These are phyloP conservation scores for Hozukius guyotensis DNA, from an alignment of 2,797 vertebrate genomes.

Conservation along the genomic window DNA sequence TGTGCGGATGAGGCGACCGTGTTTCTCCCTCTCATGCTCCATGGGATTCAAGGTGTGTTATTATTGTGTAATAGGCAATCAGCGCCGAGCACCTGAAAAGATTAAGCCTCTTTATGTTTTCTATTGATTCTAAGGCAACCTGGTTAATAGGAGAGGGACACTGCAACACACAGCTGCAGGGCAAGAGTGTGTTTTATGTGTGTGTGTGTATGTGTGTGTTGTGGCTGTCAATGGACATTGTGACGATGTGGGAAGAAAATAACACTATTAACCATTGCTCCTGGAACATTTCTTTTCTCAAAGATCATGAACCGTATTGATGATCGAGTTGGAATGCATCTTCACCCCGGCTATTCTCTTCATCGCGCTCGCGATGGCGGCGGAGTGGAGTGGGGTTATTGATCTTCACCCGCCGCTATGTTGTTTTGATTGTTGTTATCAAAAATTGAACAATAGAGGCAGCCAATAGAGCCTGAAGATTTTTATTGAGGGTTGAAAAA, in stretches of 20 bases:
- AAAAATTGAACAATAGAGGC: conserved; percentile 77
- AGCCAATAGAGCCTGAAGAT: conserved; percentile 69
- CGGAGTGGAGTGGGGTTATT: conserved; percentile 65
- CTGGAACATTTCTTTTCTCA: conserved; percentile 78
- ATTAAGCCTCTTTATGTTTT: conserved; percentile 84
- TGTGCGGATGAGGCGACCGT: conserved; percentile 47
- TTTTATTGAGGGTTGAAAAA: conserved; percentile 69
- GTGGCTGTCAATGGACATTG: conserved; percentile 19
- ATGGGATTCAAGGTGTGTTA: conserved; percentile 76
- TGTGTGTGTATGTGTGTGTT: conserved; percentile 34
- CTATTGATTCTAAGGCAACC: conserved; percentile 80
- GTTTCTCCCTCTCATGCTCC: conserved; percentile 68
- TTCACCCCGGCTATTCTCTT: conserved; percentile 66
- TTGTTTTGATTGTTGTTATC: conserved; percentile 77
- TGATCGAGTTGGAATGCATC: conserved; percentile 74
- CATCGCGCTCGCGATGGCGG: conserved; percentile 44
- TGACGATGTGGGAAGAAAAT: conserved; percentile 66
- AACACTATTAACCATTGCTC: conserved; percentile 79
- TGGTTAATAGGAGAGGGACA: conserved; percentile 81
- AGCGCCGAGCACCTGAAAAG: conserved; percentile 79
- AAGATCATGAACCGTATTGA: conserved; percentile 83
- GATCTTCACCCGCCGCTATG: conserved; percentile 63
- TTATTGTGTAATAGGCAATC: conserved; percentile 86
- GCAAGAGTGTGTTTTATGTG: conserved; percentile 49
- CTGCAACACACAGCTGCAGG: conserved; percentile 71